Conservation (phyloP, 2,888 invertebrate species). For the Pterostichus madidus region DNA sequence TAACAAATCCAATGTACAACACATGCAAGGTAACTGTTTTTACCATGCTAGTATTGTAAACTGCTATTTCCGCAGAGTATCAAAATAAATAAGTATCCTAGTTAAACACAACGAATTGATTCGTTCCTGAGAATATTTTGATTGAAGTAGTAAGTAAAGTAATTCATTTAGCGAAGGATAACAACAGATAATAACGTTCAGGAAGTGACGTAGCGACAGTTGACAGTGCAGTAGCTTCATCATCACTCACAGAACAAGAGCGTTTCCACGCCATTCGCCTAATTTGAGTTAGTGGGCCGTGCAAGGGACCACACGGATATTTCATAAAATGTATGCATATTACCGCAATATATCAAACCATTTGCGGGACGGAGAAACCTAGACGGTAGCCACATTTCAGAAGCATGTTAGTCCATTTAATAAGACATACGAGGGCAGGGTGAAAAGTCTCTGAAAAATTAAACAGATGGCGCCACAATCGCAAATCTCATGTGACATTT, state of each 20-base stretch:
- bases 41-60: no score
- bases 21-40: no score
- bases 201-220: neutral
- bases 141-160: neutral
- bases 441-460: no score
- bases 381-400: no score
- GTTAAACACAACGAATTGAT: no score
- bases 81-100: no score
- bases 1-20: no score
- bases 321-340: conserved; percentile 1
- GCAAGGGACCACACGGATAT: neutral
- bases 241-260: neutral
- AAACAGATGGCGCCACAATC: no score
- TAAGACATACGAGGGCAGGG: no score
- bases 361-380: neutral
- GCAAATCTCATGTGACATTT: no score
- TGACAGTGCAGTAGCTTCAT: conserved; percentile 9
- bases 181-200: conserved; percentile 1
- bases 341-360: neutral
- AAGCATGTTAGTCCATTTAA: no score
- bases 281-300: neutral
- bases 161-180: neutral
- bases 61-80: no score
- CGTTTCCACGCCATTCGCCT: neutral
- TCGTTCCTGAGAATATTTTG: neutral